Conservation (phyloP, 2,113 vertebrate genomes). For the Piprites chloris region DNA sequence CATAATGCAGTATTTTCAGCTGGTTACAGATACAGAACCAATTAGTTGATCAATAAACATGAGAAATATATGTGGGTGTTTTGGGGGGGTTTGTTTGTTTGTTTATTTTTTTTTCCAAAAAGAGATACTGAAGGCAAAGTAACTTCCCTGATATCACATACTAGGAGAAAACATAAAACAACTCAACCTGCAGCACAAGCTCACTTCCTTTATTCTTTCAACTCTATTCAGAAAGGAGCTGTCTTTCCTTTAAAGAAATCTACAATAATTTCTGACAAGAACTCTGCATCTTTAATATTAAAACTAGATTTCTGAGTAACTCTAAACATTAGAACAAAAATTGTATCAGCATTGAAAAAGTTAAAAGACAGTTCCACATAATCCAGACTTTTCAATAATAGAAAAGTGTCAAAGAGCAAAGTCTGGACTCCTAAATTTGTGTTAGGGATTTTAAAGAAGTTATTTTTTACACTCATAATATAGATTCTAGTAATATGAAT, state of each 20-base stretch:
- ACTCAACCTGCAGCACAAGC: background rate
- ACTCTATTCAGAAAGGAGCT: background rate
- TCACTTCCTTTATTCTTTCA: background rate
- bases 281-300: background rate
- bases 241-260: background rate
- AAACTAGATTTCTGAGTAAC: background rate
- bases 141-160: background rate
- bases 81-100: background rate
- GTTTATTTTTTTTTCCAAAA: background rate
- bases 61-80: background rate
- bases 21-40: background rate
- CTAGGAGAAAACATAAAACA: background rate
- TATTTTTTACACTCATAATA: background rate
- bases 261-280: background rate
- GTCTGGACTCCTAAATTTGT: background rate
- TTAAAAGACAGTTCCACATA: background rate
- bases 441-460: background rate
- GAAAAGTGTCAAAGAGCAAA: background rate
- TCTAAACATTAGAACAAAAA: background rate
- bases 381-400: background rate
- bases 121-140: background rate
- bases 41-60: background rate
- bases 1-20: background rate
- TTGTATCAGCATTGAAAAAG: background rate
- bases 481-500: background rate